Conservation (phyloP, 2,797 vertebrate species). For the Lophius americanus region DNA sequence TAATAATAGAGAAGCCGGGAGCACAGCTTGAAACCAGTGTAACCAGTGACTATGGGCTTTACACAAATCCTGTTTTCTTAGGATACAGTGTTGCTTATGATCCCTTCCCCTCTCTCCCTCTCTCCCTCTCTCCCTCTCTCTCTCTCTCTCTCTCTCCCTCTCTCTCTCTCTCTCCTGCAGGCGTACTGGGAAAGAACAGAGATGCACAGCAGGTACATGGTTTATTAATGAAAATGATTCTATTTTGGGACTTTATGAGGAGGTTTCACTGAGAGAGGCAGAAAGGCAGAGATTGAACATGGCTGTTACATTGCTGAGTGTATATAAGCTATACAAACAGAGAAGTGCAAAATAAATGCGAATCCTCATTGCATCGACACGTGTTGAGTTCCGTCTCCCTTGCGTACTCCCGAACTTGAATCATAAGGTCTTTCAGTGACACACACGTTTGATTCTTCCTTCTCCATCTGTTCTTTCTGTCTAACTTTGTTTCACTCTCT, state of each 20-base stretch:
- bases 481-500: slow-evolving; percentile 27
- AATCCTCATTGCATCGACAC: slow-evolving; percentile 17
- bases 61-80: slow-evolving; percentile 40
- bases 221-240: slow-evolving; percentile 74
- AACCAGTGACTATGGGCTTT: slow-evolving; percentile 33
- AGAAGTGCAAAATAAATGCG: slow-evolving; percentile 9
- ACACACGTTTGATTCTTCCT: slow-evolving; percentile 6
- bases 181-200: slow-evolving; percentile 50
- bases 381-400: slow-evolving; percentile 10
- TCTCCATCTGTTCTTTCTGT: slow-evolving; percentile 23
- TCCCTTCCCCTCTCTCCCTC: slow-evolving; percentile 20
- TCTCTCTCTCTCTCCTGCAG: slow-evolving; percentile 35
- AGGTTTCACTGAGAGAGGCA: slow-evolving; percentile 41
- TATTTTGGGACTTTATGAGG: slow-evolving; percentile 63
- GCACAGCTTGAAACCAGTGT: slow-evolving; percentile 29
- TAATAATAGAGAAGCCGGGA: slow-evolving; percentile 41
- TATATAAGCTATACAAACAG: slow-evolving; percentile 1
- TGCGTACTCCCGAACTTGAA: neutral
- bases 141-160: no score
- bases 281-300: slow-evolving; percentile 39
- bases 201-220: slow-evolving; percentile 74
- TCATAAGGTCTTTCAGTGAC: slow-evolving; percentile 2
- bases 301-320: slow-evolving; percentile 26
- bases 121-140: no score
- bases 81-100: slow-evolving; percentile 30